Conservation (phyloP, 1,140 invertebrate species). For the Gryon sp. region DNA sequence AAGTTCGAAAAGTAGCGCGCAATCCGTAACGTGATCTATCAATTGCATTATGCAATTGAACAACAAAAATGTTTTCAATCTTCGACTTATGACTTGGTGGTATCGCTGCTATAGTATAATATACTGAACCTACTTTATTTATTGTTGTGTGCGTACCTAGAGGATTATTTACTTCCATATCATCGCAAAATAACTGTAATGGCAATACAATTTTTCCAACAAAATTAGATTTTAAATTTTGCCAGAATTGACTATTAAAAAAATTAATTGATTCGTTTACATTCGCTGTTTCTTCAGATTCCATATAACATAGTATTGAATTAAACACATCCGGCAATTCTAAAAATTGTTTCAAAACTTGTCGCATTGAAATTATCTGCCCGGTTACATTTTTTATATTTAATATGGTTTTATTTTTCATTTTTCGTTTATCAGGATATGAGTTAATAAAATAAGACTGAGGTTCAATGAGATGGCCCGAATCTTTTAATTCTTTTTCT, state of each 20-base stretch:
- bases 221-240: conserved; percentile 41
- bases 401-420: conserved; percentile 14
- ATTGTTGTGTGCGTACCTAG: conserved; percentile 61
- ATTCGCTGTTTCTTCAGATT: conserved; percentile 20
- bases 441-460: conserved; percentile 10
- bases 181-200: conserved; percentile 63
- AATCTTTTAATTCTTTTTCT: conserved; percentile 27
- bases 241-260: conserved; percentile 46
- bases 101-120: conserved; percentile 61
- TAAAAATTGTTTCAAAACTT: conserved; percentile 56
- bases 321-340: conserved; percentile 55
- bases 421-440: conserved; percentile 11
- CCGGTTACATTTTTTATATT: conserved; percentile 33
- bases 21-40: conserved; percentile 2
- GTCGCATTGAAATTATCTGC: conserved; percentile 48
- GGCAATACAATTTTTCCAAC: conserved; percentile 57
- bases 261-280: conserved; percentile 33
- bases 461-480: conserved; percentile 18
- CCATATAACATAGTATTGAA: conserved; percentile 26
- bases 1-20: conserved; percentile 4
- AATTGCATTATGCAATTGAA: conserved; percentile 44
- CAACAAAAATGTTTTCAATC: conserved; percentile 66
- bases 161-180: conserved; percentile 67
- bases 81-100: conserved; percentile 59
- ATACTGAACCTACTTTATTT: conserved; percentile 65